phyloP scores from a whole-genome alignment of 1,140 invertebrate genomes.

The Penaeus indicus region DNA sequence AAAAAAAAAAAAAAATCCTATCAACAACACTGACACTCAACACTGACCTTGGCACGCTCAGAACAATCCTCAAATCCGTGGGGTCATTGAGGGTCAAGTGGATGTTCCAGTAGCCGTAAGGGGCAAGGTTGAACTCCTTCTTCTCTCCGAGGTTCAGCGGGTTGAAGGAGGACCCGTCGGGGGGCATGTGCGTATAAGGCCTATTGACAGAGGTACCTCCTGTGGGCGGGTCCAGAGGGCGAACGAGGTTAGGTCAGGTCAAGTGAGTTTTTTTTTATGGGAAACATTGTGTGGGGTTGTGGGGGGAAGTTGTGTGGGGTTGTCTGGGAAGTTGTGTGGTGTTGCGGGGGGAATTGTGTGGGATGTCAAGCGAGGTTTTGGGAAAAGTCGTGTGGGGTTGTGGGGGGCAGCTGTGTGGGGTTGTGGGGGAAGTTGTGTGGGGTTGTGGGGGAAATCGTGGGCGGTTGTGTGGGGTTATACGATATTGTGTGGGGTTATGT shows the following conservation, averaged over 20 bases:
- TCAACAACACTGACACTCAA: too few relatives aligned
- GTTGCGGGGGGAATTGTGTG: too few relatives aligned
- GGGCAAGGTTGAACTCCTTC: conserved; percentile 48
- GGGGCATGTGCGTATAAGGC: conserved; percentile 60
- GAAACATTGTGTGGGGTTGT: too few relatives aligned
- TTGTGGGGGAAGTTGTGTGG: too few relatives aligned
- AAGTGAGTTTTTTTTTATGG: neutral
- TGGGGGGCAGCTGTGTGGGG: too few relatives aligned
- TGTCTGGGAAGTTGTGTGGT: too few relatives aligned
- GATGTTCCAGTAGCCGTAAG: conserved; percentile 66
- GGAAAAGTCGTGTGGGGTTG: too few relatives aligned
- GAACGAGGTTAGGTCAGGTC: neutral
- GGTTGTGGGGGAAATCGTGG: too few relatives aligned
- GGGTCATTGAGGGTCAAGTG: conserved; percentile 63
- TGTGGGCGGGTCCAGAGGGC: neutral
- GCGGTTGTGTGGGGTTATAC: neutral
- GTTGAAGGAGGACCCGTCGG: conserved; percentile 63
- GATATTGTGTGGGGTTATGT: neutral
- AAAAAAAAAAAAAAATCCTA: too few relatives aligned
- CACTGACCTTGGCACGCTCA: conserved; percentile 63
- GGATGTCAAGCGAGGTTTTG: too few relatives aligned
- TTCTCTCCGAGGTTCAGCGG: conserved; percentile 57
- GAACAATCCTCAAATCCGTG: conserved; percentile 54
- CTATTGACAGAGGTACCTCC: conserved; percentile 43
- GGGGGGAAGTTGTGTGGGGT: too few relatives aligned